Base-by-base conservation (phyloP, 2,888 invertebrate genomes). In the Troides aeacus region DNA sequence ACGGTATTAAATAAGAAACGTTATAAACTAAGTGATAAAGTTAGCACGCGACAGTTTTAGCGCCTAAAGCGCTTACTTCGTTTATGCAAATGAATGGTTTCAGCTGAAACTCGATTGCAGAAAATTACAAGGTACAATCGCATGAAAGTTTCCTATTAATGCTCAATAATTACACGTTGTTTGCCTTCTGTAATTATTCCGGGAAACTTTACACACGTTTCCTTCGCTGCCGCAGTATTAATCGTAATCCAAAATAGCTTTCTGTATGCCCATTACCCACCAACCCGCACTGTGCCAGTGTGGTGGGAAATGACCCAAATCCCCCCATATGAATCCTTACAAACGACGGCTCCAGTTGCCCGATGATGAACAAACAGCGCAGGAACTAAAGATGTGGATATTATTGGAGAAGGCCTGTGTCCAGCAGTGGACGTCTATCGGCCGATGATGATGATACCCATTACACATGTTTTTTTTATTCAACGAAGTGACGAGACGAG, bases 61-160 rank as follows among this genome's bases (percentile, higher is more conserved):
- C 18, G 15, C 50, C 17, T 5, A 18, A 50, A 50, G 50, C 50
- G 18, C 15, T 57, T 21, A 57, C 57, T 57, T 21, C 21, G 21
- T 21, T 21, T 77, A 79, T 78, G 84, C 78, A 88, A 83, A 90
- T 89, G 81, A 84, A 77, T 71, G 71, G 79, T 77, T 85, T 89
- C 85, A 88, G 81, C 79, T 73, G 66, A 84, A 85, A 87, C 88
- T 89, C 86, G 88, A 89, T 90, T 89, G 87, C 79, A 78, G 78
- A 78, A 88, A 88, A 89, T 88, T 88, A 87, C 84, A 79, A 84
- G 78, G 77, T 81, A 62, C 62, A 77, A 80, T 75, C 74, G 71
- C 72, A 77, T 76, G 42, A 79, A 81, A 79, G 74, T 75, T 76
- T 74, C 74, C 74, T 77, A 79, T 78, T 80, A 80, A 81, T 77